phyloP scores from a whole-genome alignment of 2,888 invertebrate species.

The Aspidiotus destructor region DNA sequence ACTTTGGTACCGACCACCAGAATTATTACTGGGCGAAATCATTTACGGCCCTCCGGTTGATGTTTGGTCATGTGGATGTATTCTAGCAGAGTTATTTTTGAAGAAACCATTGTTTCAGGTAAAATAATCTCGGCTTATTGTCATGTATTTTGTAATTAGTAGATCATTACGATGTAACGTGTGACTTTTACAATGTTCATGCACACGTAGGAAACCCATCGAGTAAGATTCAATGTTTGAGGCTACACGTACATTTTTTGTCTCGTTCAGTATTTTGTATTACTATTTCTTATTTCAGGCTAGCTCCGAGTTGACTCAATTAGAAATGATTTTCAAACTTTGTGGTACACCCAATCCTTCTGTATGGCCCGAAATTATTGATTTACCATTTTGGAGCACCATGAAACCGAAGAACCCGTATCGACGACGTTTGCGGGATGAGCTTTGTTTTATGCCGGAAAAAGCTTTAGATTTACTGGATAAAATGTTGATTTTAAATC shows the following conservation, averaged over 20 bases:
- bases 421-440: conserved; percentile 78
- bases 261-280: not conserved
- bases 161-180: not conserved
- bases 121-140: conserved; percentile 35
- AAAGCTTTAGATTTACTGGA: conserved; percentile 84
- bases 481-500: conserved; percentile 92
- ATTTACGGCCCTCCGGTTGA: conserved; percentile 95
- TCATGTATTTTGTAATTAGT: not conserved
- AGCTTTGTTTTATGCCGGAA: conserved; percentile 84
- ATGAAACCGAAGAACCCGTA: conserved; percentile 84
- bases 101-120: conserved; percentile 94
- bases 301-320: conserved; percentile 80
- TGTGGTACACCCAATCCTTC: conserved; percentile 95
- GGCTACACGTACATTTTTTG: not conserved
- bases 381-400: conserved; percentile 82
- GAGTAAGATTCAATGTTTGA: conserved; percentile 40
- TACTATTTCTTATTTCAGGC: conserved; percentile 51
- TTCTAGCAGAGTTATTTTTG: conserved; percentile 91
- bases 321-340: conserved; percentile 84
- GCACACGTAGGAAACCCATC: not conserved
- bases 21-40: conserved; percentile 91
- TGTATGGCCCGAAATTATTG: conserved; percentile 92
- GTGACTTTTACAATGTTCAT: not conserved
- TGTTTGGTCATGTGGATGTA: conserved; percentile 99
- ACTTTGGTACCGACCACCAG: conserved; percentile 97